These are phyloP conservation scores for Mola mola DNA, from an alignment of 2,113 vertebrate species.

Conservation along the genomic window DNA sequence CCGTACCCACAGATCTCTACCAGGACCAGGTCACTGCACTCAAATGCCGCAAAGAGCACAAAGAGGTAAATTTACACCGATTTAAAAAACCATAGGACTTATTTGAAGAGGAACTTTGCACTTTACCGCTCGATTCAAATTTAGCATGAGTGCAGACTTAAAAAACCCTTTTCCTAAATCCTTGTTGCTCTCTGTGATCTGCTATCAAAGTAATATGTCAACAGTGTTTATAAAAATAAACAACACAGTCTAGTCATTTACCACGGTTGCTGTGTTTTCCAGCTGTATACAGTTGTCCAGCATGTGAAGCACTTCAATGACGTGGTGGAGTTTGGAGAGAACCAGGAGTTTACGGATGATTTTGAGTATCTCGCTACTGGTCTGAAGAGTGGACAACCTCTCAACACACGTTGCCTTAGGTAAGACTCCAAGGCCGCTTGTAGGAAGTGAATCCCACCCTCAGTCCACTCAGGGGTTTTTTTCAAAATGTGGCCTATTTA, in stretches of 20 bases:
- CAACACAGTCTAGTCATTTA: background rate
- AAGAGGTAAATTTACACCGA: no score
- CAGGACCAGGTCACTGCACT: constrained; percentile 97
- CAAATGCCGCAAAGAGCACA: constrained; percentile 98
- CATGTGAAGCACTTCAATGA: constrained; percentile 99
- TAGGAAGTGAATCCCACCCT: background rate
- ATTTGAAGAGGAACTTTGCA: no score
- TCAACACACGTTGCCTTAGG: constrained; percentile 99
- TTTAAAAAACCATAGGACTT: no score
- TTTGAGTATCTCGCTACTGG: constrained; percentile 98
- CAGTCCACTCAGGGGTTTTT: background rate
- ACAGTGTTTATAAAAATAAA: no score
- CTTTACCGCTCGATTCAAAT: no score
- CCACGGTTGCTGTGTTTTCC: background rate
- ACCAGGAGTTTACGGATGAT: constrained; percentile 99
- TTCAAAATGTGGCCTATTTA: background rate
- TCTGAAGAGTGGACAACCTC: constrained; percentile 95
- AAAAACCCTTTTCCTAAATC: no score
- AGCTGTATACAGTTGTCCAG: constrained; percentile 95
- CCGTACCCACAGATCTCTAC: constrained; percentile 92
- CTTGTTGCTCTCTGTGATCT: no score
- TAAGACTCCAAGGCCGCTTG: constrained; percentile 46
- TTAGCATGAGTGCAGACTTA: no score
- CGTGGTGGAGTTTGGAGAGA: constrained; percentile 99
- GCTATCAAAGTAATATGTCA: no score